Evolutionary conservation across 1,140 invertebrate genomes (phyloP), one percentile per base, ranked within the genome.

Genomic region (Drosophila busckii): DNA sequence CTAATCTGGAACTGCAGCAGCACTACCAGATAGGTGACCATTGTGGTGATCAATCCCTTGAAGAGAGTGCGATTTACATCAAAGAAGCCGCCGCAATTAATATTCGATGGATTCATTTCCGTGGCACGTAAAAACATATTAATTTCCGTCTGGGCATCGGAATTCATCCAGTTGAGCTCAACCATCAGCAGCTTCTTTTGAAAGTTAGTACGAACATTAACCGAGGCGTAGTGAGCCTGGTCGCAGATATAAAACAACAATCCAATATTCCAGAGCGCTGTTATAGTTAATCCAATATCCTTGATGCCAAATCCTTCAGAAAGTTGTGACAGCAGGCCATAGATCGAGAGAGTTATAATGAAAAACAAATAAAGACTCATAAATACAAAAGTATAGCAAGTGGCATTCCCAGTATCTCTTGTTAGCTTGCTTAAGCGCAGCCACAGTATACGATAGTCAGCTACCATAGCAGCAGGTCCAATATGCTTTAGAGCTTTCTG

Each of bases 1-100:
- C 91, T 92, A 26, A 93, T 93, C 88, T 93, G 92, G 84, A 93
- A 93, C 75, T 93, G 92, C 17, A 93, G 84, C 26, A 93, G 64
- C 2, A 93, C 92, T 3, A 93, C 91, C 26, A 93, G 73, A 82
- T 93, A 93, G 0, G 92, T 93, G 7, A 92, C 92, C 92, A 93
- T 93, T 19, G 92, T 92, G 4, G 91, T 91, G 29, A 92, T 69
- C 19, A 93, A 85, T 88, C 92, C 92, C 88, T 92, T 92, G 66
- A 93, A 92, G 12, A 93, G 88, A 61, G 89, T 91, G 13, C 92
- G 75, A 68, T 92, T 92, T 4, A 93, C 91, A 67, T 92, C 91
- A 35, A 92, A 92, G 82, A 92, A 93, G 15, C 91, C 91, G 3
- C 90, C 91, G 4, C 92, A 89, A 73, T 91, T 92, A 52, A 93